Base-by-base conservation (phyloP, 2,113 vertebrate species). In the Ageneiosus marmoratus region DNA sequence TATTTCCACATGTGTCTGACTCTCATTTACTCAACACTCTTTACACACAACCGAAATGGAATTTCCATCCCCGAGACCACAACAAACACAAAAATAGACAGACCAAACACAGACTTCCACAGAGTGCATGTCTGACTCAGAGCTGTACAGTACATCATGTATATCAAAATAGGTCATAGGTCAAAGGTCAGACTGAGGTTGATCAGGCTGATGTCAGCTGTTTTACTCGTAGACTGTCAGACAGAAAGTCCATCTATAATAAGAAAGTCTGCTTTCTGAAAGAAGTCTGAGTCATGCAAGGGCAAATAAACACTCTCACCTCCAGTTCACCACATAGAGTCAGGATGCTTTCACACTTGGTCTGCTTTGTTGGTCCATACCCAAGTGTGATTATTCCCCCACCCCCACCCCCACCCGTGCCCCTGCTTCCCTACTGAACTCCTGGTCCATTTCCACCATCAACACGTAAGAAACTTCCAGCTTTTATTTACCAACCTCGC, bases 261-360 rank as follows among this genome's bases (percentile, higher is more conserved):
- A 48, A 75, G 11, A 75, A 16, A 46, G 32, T 32, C 74, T 50
- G 44, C 44, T 74, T 80, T 84, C 74, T 56, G 53, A 63, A 58
- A 82, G 46, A 3, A 62, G 29, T 67, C 79, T 56, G 32, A 27
- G 22, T 58, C 32, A 51, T 78, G 50, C 7, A 2, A 65, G 29
- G 62, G 15, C n/a, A 65, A 65, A 20, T 67, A 22, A 69, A 41
- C 65, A 4, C 9, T 7, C 34, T 41, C 32, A 69, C 65, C 8
- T 69, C 65, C 7, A 41, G 41, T 18, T 63, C 29, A 16, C 62
- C n/a, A 63, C 15, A 12, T 41, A 41, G 37, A 41, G 37, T 5
- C 37, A 5, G 37, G 37, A 2, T 41, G 37, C 37, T 41, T 41
- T 41, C 37, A 5, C 37, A 41, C 37, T 41, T 41, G 5, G 5